Evolutionary conservation across 1,140 invertebrate species (phyloP), one percentile per base, ranked within the genome.

Genomic region (Cheumatopsyche charites): DNA sequence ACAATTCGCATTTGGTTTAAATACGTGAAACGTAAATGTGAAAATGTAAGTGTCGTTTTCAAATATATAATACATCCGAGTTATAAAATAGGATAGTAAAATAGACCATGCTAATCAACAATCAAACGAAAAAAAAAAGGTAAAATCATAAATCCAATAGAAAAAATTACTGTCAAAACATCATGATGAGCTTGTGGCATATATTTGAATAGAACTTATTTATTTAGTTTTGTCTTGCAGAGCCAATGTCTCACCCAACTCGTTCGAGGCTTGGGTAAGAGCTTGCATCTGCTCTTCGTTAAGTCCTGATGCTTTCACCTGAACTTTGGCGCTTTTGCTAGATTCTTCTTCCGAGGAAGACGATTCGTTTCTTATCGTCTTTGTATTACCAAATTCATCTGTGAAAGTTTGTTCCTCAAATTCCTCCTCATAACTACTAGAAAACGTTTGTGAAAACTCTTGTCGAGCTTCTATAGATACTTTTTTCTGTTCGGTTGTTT

Each of bases 401-500:
- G 80, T 84, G 67, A 80, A 82, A 3, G 82, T 83, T 71, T 85
- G 81, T 62, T 85, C 83, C 73, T 84, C 80, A 36, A 82, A 83
- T 69, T 83, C 83, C 63, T 85, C 83, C 75, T 85, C 83, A 58
- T 84, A 85, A 71, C 81, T 82, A 70, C 82, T 81, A 62, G 81
- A 77, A 71, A 80, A 84, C 29, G 78, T 77, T 74, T 85, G 82
- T 9, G 80, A 78, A 78, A 85, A 85, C 71, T 85, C 83, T 74
- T 85, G 83, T 73, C 81, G 78, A 0, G 83, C 83, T 72, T 85
- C 79, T 29, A 85, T 84, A 11, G 79, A 77, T 0, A 85, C 77
- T 52, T 78, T 80, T 23, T 62, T 76, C 19, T 73, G 68, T 73
- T 83, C 80, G 26, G 79, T 82, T 71, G 83, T 78, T 67, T 82